Percentiles rank a stretch among this genome's conserved stretches.
Conservation (phyloP, 2,113 vertebrate species). For the Pongo abelii region DNA sequence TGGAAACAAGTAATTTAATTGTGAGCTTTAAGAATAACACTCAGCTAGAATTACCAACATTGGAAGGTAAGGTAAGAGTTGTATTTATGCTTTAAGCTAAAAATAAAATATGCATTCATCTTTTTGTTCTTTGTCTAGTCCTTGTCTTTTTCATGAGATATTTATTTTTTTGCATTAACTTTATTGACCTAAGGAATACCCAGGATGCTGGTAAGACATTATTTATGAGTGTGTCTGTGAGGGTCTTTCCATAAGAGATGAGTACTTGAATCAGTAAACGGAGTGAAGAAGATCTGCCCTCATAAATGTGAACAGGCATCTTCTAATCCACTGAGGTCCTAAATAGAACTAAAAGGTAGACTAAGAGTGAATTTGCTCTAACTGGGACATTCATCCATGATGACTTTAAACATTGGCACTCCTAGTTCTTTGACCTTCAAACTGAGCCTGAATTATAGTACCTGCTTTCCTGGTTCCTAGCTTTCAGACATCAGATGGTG, state of each 20-base stretch:
- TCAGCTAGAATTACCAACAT: background rate
- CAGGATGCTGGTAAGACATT: background rate
- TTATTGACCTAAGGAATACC: background rate
- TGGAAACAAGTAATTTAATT: background rate
- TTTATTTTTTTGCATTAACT: background rate
- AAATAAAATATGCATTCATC: background rate
- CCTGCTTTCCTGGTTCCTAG: background rate
- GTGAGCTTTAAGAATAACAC: background rate
- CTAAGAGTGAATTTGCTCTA: background rate
- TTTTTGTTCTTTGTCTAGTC: background rate
- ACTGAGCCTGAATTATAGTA: background rate
- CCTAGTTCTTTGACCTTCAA: background rate
- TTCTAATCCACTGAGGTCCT: background rate
- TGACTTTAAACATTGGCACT: background rate
- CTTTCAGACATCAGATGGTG: background rate
- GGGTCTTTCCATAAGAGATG: background rate
- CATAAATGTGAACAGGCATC: background rate
- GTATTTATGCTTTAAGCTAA: background rate
- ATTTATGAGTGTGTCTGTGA: background rate
- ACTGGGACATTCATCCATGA: too few species aligned
- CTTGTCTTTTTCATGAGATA: background rate
- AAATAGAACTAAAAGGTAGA: background rate
- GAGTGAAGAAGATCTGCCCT: background rate
- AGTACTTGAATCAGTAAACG: background rate
- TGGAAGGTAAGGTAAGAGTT: background rate